Percentiles rank a stretch among this genome's conserved stretches.
phyloP scores from a whole-genome alignment of 1,140 invertebrate genomes.

The Apis laboriosa region DNA sequence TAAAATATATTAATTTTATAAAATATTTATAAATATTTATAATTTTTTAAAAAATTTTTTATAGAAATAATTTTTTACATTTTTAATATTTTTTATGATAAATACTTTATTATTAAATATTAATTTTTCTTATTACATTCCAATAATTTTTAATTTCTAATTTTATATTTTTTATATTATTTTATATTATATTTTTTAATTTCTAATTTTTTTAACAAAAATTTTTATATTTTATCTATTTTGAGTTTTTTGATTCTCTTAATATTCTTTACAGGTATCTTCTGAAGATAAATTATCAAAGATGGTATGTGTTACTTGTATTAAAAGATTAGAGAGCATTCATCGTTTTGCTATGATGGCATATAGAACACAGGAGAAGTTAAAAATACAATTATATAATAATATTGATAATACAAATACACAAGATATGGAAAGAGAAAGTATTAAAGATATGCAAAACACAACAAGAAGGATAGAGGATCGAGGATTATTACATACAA shows the following conservation, averaged over 20 bases:
- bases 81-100: too few relatives aligned
- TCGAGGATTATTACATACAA: conserved; percentile 81
- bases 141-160: not conserved
- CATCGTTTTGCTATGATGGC: conserved; percentile 83
- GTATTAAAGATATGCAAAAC: conserved; percentile 65
- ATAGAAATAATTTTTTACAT: not conserved
- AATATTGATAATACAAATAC: conserved; percentile 56
- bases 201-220: not conserved
- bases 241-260: too few relatives aligned
- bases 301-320: conserved; percentile 82
- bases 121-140: not conserved
- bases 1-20: conserved; percentile 6
- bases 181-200: too few relatives aligned
- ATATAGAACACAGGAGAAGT: conserved; percentile 81
- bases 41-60: not conserved
- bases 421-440: conserved; percentile 61
- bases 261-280: conserved; percentile 74
- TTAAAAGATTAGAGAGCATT: conserved; percentile 81
- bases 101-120: not conserved
- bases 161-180: too few relatives aligned
- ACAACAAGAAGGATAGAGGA: conserved; percentile 73
- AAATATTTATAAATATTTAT: conserved; percentile 5
- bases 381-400: conserved; percentile 75
- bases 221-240: not conserved
- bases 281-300: conserved; percentile 82